Evolutionary conservation across 2,888 invertebrate genomes (phyloP).

Genomic region (Acanthococcus lagerstroemiae): DNA sequence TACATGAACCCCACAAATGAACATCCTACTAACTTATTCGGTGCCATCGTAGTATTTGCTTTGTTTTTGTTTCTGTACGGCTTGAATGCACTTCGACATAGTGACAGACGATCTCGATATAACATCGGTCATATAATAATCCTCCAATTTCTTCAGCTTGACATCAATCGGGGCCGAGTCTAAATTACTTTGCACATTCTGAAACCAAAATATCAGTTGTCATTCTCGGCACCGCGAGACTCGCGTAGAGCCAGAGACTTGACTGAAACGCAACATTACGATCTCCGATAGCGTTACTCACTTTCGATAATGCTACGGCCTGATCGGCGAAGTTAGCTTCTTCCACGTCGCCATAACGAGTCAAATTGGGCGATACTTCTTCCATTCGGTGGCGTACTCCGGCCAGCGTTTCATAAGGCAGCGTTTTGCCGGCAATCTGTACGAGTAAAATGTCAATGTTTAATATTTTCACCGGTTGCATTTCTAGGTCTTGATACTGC

Average conservation of each 20-base stretch:
- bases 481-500: neutral
- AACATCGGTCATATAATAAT: constrained; percentile 90
- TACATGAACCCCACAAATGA: too few species aligned
- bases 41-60: constrained; percentile 40
- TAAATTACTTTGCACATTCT: constrained; percentile 42
- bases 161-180: constrained; percentile 52
- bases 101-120: constrained; percentile 94
- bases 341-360: constrained; percentile 73
- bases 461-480: neutral
- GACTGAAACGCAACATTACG: too few species aligned
- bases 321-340: constrained; percentile 73
- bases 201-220: constrained; percentile 36
- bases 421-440: constrained; percentile 51
- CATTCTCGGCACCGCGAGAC: too few species aligned
- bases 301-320: constrained; percentile 61
- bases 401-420: constrained; percentile 79
- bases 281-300: too few species aligned
- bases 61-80: constrained; percentile 61
- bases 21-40: neutral
- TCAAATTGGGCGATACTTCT: constrained; percentile 80
- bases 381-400: constrained; percentile 71
- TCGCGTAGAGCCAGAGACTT: too few species aligned
- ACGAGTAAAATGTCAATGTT: constrained; percentile 10
- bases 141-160: constrained; percentile 65
- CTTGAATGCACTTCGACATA: constrained; percentile 96